Base-by-base conservation (phyloP, 1,140 invertebrate genomes). In the Maconellicoccus hirsutus region DNA sequence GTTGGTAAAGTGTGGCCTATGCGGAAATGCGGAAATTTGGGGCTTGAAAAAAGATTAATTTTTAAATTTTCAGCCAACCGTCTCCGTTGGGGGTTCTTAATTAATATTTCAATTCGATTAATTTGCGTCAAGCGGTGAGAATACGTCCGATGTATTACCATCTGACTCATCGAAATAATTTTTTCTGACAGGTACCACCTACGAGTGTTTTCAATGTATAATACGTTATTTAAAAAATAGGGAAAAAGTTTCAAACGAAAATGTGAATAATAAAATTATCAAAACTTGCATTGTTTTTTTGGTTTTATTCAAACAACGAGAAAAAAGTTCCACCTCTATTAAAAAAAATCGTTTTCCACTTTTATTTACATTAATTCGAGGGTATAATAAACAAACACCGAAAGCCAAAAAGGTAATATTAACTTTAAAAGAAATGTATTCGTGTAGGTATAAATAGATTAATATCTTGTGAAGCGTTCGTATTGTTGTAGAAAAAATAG, bases 361-460 rank as follows among this genome's bases (percentile, higher is more conserved):
- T 52, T 52, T 52, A 52, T 52, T 52, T 52, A 52, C 42, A 52
- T 16, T 52, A 52, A 52, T 52, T 8, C 42, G 42, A 8, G 42
- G 42, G 29, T 52, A 16, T 52, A 16, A 52, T 52, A 52, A 52
- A 52, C 42, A 52, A 52, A 52, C 42, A 52, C 42, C 4, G n/a
- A 52, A 52, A 52, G 16, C 42, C 42, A 52, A 52, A 52, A 52
- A 52, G 6, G 42, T 52, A 52, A 52, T 52, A 52, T 52, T 52
- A 52, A 19, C 42, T 19, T 52, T 52, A 52, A 52, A 52, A 52
- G 42, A 52, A 52, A 52, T 52, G 42, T 19, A 52, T 52, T 52
- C 42, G 42, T 52, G 42, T 52, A n/a, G n/a, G n/a, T n/a, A 52
- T 52, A 52, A 52, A 52, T 52, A 52, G 42, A 52, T 52, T 52